Conservation (phyloP, 2,113 vertebrate genomes). For the Perca flavescens region DNA sequence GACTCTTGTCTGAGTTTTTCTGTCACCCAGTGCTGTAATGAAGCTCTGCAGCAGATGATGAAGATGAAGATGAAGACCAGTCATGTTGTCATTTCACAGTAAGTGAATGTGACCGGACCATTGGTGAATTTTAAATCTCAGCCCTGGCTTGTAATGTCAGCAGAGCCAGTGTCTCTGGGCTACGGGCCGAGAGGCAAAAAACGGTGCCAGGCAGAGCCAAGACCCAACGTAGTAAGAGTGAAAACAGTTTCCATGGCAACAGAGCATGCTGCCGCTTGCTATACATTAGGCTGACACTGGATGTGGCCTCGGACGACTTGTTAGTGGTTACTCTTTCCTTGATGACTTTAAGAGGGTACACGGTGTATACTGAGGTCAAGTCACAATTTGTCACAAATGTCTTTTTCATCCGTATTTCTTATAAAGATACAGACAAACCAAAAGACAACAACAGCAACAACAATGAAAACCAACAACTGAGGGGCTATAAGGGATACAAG, state of each 20-base stretch:
- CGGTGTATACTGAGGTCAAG: neutral
- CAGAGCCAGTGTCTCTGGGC: neutral
- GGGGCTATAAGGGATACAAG: neutral
- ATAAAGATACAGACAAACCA: neutral
- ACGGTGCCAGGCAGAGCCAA: slow-evolving; percentile 17
- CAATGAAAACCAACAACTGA: neutral
- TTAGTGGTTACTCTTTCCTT: neutral
- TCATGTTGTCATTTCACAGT: slow-evolving; percentile 6
- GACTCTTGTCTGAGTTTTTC: neutral
- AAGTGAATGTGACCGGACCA: slow-evolving; percentile 9
- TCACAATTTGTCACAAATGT: too few relatives aligned
- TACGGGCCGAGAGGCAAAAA: neutral
- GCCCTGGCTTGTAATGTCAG: neutral
- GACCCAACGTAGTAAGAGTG: neutral
- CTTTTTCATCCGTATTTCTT: neutral
- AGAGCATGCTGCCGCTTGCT: slow-evolving; percentile 27
- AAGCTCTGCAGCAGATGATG: neutral
- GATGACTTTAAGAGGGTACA: neutral
- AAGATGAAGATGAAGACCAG: neutral
- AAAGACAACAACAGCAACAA: neutral
- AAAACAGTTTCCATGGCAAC: slow-evolving; percentile 45
- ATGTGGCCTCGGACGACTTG: neutral
- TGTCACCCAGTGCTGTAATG: neutral
- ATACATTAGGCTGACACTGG: neutral
- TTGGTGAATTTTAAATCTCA: neutral